phyloP scores from a whole-genome alignment of 2,888 invertebrate genomes.

The Embidobia sp. region DNA sequence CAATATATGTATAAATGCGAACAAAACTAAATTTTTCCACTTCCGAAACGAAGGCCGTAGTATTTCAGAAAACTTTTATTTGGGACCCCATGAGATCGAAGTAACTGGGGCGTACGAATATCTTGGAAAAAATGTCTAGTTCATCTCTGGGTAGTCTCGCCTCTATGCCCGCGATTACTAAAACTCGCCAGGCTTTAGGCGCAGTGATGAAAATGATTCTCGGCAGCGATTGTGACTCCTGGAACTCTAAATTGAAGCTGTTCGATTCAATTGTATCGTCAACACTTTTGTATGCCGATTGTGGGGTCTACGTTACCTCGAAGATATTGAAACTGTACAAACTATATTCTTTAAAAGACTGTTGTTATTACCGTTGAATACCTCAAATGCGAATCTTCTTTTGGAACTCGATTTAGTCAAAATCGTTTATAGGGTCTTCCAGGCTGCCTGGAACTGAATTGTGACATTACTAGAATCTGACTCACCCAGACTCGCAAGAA shows the following conservation, averaged over 20 bases:
- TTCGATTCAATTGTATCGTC: not conserved
- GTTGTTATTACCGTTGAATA: not conserved
- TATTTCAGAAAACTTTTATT: too few species aligned
- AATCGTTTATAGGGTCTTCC: not conserved
- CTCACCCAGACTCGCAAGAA: not conserved
- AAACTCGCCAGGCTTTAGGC: too few species aligned
- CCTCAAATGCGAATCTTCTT: not conserved
- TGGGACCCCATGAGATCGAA: too few species aligned
- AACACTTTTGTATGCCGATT: not conserved
- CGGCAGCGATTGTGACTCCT: not conserved
- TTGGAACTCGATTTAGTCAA: not conserved
- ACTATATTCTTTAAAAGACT: not conserved
- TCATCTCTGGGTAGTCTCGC: too few species aligned
- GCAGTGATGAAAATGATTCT: too few species aligned
- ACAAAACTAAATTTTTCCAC: too few species aligned
- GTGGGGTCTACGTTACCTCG: not conserved
- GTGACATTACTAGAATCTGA: not conserved
- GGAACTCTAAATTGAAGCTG: not conserved
- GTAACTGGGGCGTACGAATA: too few species aligned
- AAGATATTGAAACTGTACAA: not conserved
- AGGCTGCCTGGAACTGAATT: slow-evolving; percentile 1
- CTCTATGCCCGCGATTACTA: too few species aligned
- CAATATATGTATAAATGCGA: too few species aligned
- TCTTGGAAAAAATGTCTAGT: too few species aligned
- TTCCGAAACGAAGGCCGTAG: too few species aligned